A percentile compares a stretch with the other conserved stretches of the same genome.
Conservation (phyloP, 2,113 vertebrate species). For the Alectura lathami region DNA sequence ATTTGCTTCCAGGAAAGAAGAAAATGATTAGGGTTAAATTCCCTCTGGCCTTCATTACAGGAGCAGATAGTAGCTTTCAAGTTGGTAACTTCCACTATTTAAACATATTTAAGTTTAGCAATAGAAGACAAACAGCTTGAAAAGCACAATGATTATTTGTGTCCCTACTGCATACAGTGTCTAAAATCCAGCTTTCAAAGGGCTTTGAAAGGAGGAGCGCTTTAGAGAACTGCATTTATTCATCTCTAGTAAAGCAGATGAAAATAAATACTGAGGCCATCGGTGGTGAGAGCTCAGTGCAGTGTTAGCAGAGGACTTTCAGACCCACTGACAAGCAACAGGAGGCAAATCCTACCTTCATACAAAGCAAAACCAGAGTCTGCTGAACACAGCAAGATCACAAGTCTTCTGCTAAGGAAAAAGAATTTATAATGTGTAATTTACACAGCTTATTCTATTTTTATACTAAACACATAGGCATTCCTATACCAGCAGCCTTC, state of each 20-base stretch:
- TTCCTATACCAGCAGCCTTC: background rate
- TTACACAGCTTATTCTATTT: background rate
- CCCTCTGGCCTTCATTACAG: constrained; percentile 53
- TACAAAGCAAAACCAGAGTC: background rate
- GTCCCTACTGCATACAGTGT: background rate
- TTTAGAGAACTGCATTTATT: background rate
- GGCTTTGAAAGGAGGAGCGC: background rate
- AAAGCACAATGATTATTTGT: background rate
- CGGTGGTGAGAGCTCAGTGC: background rate
- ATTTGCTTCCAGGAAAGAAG: constrained; percentile 2
- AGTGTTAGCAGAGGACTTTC: background rate
- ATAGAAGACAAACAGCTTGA: constrained; percentile 9
- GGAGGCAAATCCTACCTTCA: background rate
- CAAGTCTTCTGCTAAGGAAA: background rate
- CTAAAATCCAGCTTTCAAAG: background rate
- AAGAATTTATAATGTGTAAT: background rate
- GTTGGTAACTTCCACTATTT: constrained; percentile 24
- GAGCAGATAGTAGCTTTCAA: background rate
- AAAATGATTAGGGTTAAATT: constrained; percentile 39
- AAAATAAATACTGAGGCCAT: background rate
- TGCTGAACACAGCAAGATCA: background rate
- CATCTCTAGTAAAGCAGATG: background rate
- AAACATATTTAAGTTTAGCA: constrained; percentile 36
- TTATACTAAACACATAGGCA: background rate
- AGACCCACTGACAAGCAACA: background rate